A percentile compares a stretch with the other conserved stretches of the same genome.
phyloP scores from a whole-genome alignment of 2,888 invertebrate genomes.

The Yponomeuta plumbellus region DNA sequence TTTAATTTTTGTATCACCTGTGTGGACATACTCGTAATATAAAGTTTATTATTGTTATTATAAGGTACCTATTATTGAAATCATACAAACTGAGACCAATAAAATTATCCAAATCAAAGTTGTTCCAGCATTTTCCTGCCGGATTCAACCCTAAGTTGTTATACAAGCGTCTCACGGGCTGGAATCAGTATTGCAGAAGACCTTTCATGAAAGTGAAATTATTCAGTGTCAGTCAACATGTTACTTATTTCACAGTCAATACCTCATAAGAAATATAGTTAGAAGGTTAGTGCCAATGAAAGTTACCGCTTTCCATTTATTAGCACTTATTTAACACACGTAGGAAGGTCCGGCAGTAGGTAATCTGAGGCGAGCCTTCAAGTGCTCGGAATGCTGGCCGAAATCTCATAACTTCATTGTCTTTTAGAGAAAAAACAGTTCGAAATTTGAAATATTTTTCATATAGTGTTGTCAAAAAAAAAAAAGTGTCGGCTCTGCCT shows the following conservation, averaged over 20 bases:
- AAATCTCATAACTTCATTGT: neutral
- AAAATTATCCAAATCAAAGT: no score
- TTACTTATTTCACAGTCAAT: constrained; percentile 1
- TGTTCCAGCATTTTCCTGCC: no score
- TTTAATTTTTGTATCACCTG: no score
- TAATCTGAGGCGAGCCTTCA: neutral
- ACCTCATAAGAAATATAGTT: constrained; percentile 8
- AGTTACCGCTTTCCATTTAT: constrained; percentile 12
- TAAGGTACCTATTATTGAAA: no score
- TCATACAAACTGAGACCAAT: no score
- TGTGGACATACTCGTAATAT: no score
- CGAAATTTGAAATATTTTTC: neutral
- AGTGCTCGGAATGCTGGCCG: neutral
- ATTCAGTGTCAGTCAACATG: neutral
- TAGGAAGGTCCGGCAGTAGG: neutral
- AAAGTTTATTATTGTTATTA: no score
- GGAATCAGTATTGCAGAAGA: no score
- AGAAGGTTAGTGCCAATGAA: constrained; percentile 2
- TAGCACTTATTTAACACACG: constrained; percentile 4
- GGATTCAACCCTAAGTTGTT: no score
- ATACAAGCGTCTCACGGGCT: no score
- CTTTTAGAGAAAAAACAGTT: constrained; percentile 3
- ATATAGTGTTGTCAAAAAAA: no score
- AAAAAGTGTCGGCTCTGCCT: neutral
- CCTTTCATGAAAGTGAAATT: neutral